phyloP scores from a whole-genome alignment of 2,113 vertebrate genomes.

The Xyliphius kryptos region DNA sequence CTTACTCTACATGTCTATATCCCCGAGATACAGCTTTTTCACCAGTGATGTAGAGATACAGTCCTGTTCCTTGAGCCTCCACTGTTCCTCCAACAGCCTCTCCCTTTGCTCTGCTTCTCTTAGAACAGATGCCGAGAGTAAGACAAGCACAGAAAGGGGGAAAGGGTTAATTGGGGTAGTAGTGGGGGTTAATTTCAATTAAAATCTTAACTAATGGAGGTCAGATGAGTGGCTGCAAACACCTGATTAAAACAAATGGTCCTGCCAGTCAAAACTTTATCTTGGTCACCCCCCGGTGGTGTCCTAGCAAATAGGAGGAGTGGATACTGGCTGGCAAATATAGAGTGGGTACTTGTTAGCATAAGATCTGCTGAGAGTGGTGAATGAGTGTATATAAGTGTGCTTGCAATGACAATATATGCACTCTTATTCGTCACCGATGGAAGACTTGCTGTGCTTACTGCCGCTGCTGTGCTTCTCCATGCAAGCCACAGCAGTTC shows the following conservation, averaged over 20 bases:
- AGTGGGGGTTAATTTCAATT: conserved; percentile 98
- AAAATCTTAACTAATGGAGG: conserved; percentile 99
- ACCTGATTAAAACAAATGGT: conserved; percentile 98
- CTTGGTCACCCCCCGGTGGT: conserved; percentile 78
- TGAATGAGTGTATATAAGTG: too few species aligned
- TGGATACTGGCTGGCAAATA: too few species aligned
- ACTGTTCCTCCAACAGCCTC: conserved; percentile 41
- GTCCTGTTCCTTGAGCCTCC: conserved; percentile 37
- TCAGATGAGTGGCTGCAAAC: conserved; percentile 84
- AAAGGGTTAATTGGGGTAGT: conserved; percentile 93
- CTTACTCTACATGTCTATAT: too few species aligned
- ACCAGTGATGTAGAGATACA: too few species aligned
- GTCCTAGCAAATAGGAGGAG: conserved; percentile 67
- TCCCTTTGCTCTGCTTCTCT: conserved; percentile 49
- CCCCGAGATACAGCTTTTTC: too few species aligned
- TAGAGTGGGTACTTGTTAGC: conserved; percentile 71
- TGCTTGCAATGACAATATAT: too few species aligned
- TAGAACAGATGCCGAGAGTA: conserved; percentile 66
- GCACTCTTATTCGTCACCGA: too few species aligned
- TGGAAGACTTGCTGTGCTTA: conserved; percentile 60
- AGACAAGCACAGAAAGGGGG: conserved; percentile 66
- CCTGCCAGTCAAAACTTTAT: conserved; percentile 91
- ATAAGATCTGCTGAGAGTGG: conserved; percentile 65
- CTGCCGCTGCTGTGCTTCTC: conserved; percentile 65
- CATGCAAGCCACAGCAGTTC: conserved; percentile 57